A percentile compares a stretch with the other conserved stretches of the same genome.
Conservation (phyloP, 2,797 vertebrate genomes). For the Lemur catta region DNA sequence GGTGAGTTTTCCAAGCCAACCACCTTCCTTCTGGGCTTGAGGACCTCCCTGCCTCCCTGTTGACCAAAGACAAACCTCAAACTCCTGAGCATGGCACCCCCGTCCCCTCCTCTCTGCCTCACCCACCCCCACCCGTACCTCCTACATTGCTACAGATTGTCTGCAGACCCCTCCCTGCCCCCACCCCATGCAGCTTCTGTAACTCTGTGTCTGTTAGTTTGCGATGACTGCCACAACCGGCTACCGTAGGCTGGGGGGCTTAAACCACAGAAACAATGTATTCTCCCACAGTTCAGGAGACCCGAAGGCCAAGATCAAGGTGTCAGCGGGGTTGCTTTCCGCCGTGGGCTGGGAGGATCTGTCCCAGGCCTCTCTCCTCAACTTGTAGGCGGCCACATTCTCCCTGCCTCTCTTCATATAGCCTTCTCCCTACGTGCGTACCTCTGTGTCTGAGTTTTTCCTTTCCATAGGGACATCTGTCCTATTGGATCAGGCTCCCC, state of each 20-base stretch:
- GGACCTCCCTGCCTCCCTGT: not conserved
- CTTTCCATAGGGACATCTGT: not conserved
- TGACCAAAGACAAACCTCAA: not conserved
- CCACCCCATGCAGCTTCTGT: fast-evolving
- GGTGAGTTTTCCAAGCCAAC: not conserved
- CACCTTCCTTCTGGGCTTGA: not conserved
- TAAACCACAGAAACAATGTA: too few species aligned
- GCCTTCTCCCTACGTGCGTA: not conserved
- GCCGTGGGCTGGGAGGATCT: too few species aligned
- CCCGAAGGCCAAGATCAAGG: not conserved
- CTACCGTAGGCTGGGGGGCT: not conserved
- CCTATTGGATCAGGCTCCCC: not conserved
- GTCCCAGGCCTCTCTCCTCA: not conserved
- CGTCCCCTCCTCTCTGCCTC: not conserved
- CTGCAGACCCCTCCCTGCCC: not conserved
- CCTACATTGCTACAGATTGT: not conserved
- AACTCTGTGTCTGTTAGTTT: not conserved
- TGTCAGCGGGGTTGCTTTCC: not conserved
- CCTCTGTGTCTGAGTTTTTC: not conserved
- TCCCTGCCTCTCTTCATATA: not conserved
- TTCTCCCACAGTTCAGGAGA: not conserved
- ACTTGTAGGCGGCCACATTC: not conserved
- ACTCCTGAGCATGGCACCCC: not conserved
- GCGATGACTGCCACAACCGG: not conserved
- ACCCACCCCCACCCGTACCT: fast-evolving